A percentile compares a stretch with the other conserved stretches of the same genome.
These are phyloP conservation scores for Odontamblyopus rebecca DNA, from an alignment of 2,797 vertebrate species.

Conservation along the genomic window DNA sequence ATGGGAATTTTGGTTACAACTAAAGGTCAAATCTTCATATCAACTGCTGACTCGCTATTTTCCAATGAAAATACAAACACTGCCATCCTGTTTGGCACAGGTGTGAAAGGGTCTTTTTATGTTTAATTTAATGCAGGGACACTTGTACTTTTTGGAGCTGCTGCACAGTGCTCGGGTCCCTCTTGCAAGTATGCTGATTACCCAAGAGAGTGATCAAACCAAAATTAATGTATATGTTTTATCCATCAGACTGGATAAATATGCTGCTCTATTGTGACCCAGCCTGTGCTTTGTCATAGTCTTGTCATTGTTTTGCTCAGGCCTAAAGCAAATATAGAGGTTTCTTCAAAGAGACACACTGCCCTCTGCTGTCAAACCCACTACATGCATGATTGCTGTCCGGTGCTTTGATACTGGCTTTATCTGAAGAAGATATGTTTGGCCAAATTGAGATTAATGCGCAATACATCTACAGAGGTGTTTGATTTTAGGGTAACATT, in stretches of 20 bases:
- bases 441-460: slow-evolving; percentile 27
- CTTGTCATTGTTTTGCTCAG: slow-evolving; percentile 37
- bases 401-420: slow-evolving; percentile 27
- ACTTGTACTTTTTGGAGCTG: neutral
- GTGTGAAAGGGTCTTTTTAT: neutral
- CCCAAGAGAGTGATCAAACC: slow-evolving; percentile 27
- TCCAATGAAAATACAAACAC: neutral
- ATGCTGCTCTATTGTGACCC: slow-evolving; percentile 27
- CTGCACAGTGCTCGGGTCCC: slow-evolving; percentile 4
- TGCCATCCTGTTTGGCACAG: neutral
- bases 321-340: slow-evolving; percentile 26
- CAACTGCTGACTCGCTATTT: neutral
- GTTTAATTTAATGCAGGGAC: neutral
- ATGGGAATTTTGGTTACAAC: neutral
- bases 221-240: slow-evolving; percentile 35
- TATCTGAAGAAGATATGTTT: neutral
- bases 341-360: slow-evolving; percentile 55
- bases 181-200: slow-evolving; percentile 11
- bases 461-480: slow-evolving; percentile 19
- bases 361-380: slow-evolving; percentile 68
- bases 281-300: slow-evolving; percentile 36
- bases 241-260: slow-evolving; percentile 32
- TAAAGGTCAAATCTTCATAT: neutral
- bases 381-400: slow-evolving; percentile 38
- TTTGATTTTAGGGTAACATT: slow-evolving; percentile 11